Base-by-base conservation (phyloP, 2,113 vertebrate genomes). In the Otocyon megalotis region DNA sequence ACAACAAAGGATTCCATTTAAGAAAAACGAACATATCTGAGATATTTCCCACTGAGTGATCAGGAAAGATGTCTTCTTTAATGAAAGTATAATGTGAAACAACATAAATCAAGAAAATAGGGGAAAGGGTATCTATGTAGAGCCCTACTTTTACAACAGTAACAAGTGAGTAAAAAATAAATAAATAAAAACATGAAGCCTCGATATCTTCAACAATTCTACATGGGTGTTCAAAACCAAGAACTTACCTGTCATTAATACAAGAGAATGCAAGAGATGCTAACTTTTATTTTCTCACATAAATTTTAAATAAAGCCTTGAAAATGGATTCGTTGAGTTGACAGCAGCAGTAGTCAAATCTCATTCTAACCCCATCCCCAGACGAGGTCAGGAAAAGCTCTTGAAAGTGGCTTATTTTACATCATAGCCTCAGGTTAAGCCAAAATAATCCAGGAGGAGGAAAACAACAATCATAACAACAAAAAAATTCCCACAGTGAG, bases 401-500 rank as follows among this genome's bases (percentile, higher is more conserved):
- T 13, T 93, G 69, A 95, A 98, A 92, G 16, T 90, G 72, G 37
- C 16, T 56, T 97, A 79, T 71, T 98, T 97, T 83, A 96, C 89
- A 95, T 65, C 93, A 77, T 85, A 96, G 97, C 97, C 97, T 72
- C 95, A 97, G 96, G 90, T 94, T 93, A 98, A 97, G 94, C 97
- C 96, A 98, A 98, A 97, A 97, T 97, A 97, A 98, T 97, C 92
- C 43, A 97, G 95, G 92, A 98, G 60, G 84, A 98, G 94, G 98
- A 97, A 97, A 98, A 98, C 93, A 98, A 97, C 95, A 98, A 97
- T 92, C 98, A 97, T 79, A 97, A 97, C 94, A 98, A 98, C 89
- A 96, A 98, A 98, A 98, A 98, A 98, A 98, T 98, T 98, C 98
- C 97, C 98, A 98, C 98, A 98, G 98, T 97, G 96, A 98, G 65